Percentiles rank a stretch among this genome's conserved stretches.
These are phyloP conservation scores for Lomographa bimaculata DNA, from an alignment of 2,888 invertebrate species.

Conservation along the genomic window DNA sequence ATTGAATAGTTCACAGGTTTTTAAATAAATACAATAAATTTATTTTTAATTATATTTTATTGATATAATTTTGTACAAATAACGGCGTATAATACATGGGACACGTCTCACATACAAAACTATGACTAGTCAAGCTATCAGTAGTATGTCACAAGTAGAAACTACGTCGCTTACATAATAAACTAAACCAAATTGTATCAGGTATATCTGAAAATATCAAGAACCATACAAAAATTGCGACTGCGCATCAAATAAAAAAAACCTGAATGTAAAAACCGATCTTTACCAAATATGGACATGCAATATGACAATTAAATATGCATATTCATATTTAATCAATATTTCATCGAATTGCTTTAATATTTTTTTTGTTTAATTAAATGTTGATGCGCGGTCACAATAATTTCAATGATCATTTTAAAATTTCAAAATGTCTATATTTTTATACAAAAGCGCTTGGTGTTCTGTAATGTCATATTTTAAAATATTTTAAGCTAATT, in stretches of 20 bases:
- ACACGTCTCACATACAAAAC: slow-evolving; percentile 84
- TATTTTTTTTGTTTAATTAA: no score
- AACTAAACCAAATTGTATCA: slow-evolving; percentile 2
- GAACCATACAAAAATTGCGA: slow-evolving; percentile 6
- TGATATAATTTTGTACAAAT: slow-evolving; percentile 85
- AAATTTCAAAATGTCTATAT: slow-evolving; percentile 5
- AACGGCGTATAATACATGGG: slow-evolving; percentile 84
- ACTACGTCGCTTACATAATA: slow-evolving; percentile 47
- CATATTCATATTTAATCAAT: no score
- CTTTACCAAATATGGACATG: not conserved
- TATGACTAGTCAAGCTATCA: slow-evolving; percentile 78
- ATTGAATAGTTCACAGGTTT: no score
- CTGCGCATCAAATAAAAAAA: slow-evolving; percentile 3
- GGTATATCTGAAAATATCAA: slow-evolving; percentile 8
- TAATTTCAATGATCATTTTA: slow-evolving; percentile 4
- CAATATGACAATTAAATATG: no score
- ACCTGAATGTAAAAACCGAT: not conserved
- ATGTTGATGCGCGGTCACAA: slow-evolving; percentile 9
- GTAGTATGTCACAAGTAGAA: slow-evolving; percentile 64
- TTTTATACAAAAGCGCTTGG: slow-evolving; percentile 18
- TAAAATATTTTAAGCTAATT: slow-evolving; percentile 17
- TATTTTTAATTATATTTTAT: slow-evolving; percentile 69
- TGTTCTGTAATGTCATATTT: slow-evolving; percentile 22
- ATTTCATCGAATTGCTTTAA: no score
- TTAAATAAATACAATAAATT: no score